Conservation (phyloP, 2,888 invertebrate genomes). For the Eugnorisma glareosa region DNA sequence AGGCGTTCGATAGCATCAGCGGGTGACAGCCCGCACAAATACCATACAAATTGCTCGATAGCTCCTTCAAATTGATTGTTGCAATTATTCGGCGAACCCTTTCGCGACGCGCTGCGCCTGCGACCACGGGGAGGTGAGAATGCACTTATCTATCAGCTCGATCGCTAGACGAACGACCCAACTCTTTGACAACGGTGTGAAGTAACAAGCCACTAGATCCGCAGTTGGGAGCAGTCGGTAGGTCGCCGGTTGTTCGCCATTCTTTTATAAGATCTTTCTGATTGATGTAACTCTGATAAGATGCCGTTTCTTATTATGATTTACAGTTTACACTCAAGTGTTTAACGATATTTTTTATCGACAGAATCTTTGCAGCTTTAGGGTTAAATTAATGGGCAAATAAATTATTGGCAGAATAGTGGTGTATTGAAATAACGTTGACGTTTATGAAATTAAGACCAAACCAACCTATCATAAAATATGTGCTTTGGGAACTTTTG, state of each 20-base stretch:
- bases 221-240: constrained; percentile 74
- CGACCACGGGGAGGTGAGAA: constrained; percentile 89
- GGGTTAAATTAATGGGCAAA: constrained; percentile 63
- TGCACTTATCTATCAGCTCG: constrained; percentile 85
- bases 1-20: constrained; percentile 87
- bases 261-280: constrained; percentile 84
- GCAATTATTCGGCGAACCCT: constrained; percentile 90
- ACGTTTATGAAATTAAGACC: not conserved
- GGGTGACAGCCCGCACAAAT: constrained; percentile 90
- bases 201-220: constrained; percentile 78
- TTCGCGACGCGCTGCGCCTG: constrained; percentile 78
- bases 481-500: not conserved
- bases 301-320: constrained; percentile 77
- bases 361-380: constrained; percentile 64
- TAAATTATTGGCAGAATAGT: constrained; percentile 38
- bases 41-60: constrained; percentile 90
- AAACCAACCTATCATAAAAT: not conserved
- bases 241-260: constrained; percentile 82
- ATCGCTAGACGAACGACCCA: constrained; percentile 80
- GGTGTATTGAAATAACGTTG: constrained; percentile 6
- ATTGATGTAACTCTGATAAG: constrained; percentile 80
- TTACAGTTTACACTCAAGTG: constrained; percentile 74
- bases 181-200: constrained; percentile 89
- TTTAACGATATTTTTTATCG: constrained; percentile 76
- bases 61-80: constrained; percentile 90